Evolutionary conservation across 2,797 vertebrate genomes (phyloP), one percentile per base, ranked within the genome.

Genomic region (Trichosurus vulpecula): DNA sequence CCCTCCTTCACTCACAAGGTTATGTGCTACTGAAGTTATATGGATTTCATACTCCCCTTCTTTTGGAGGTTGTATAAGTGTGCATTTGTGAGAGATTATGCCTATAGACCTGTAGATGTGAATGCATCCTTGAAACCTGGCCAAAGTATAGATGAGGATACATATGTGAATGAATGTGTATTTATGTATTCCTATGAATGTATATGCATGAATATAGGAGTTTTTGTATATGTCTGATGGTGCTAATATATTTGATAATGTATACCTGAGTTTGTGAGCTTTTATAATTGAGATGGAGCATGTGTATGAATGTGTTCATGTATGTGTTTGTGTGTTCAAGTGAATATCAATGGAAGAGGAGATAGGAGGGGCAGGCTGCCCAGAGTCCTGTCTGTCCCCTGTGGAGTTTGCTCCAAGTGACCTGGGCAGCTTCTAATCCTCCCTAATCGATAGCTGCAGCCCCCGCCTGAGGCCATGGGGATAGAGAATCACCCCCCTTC

Each of bases 361-460:
- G 41, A 27, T 11, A 51, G 74, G 41, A 87, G 74, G 74, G 41
- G 41, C 41, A 51, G 41, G 74, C 41, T 87, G 8, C 74, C 41
- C 74, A 51, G 74, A 87, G 74, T 10, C 74, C 41, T 47, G 74
- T 47, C 41, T 87, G 74, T 87, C 74, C 41, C 74, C 74, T 51
- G 41, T 87, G 74, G 74, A 87, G 74, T 87, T 51, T 51, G 41
- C 74, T 51, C 74, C 92, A 91, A 97, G 97, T 98, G 98, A 98
- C 97, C 97, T 97, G 29, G 22, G 96, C 97, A 96, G 74, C 96
- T 96, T 95, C 97, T 98, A 98, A 98, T 98, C 98, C 98, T 95
- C 95, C 96, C 94, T 98, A 98, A 98, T 98, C 97, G 98, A 98
- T 98, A 97, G 96, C 97, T 96, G 94, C 97, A 97, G 47, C 90